Percentiles rank a stretch among this genome's conserved stretches.
phyloP scores from a whole-genome alignment of 2,797 vertebrate species.

The Parauchenoglanis punctatus region DNA sequence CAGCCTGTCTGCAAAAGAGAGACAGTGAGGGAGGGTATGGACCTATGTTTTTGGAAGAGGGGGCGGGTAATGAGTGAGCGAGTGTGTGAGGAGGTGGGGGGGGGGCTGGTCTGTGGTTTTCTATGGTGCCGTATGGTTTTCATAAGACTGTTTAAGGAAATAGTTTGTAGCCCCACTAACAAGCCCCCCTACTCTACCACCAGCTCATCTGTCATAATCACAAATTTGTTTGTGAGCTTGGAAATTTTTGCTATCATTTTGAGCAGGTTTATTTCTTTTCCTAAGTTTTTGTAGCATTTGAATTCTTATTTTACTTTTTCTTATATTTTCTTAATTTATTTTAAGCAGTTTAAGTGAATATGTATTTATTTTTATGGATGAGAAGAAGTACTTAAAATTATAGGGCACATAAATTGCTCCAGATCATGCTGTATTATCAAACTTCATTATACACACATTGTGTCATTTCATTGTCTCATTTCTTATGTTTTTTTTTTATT shows the following conservation, averaged over 20 bases:
- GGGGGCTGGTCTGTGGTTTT: conserved; percentile 45
- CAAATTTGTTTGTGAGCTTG: conserved; percentile 37
- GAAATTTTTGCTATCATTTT: conserved; percentile 35
- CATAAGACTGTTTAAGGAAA: conserved; percentile 65
- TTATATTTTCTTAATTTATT: not conserved
- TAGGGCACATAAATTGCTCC: not conserved
- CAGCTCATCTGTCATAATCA: conserved; percentile 38
- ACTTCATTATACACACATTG: not conserved
- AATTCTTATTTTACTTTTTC: not conserved
- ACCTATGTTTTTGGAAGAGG: conserved; percentile 62
- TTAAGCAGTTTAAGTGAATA: not conserved
- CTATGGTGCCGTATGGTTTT: conserved; percentile 64
- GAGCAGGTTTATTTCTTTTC: conserved; percentile 24
- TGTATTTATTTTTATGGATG: not conserved
- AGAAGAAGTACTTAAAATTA: not conserved
- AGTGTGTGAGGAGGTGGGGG: conserved; percentile 32
- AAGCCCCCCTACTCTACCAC: conserved; percentile 31
- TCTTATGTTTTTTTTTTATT: not conserved
- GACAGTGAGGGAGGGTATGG: conserved; percentile 55
- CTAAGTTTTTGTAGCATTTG: conserved; percentile 4
- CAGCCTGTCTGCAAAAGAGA: conserved; percentile 51
- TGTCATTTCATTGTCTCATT: not conserved
- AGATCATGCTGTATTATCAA: conserved; percentile 4
- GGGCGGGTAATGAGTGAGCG: conserved; percentile 58
- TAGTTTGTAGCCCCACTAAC: conserved; percentile 58